Evolutionary conservation across 2,888 invertebrate species (phyloP), one percentile per base, ranked within the genome.

Genomic region (Cecidostiba fungosa): DNA sequence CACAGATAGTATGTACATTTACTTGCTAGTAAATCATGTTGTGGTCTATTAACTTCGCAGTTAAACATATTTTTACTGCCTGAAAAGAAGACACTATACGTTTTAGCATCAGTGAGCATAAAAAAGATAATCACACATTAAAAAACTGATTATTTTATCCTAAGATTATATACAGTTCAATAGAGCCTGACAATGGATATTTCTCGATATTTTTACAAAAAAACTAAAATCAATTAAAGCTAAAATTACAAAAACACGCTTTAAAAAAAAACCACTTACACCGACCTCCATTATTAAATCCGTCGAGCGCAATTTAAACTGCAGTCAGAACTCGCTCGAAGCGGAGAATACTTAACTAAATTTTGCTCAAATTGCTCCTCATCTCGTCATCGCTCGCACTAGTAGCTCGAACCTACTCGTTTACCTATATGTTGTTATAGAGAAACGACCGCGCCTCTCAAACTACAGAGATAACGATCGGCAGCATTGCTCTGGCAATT

Each of bases 341-440:
- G 36, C 8, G 23, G 62, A 50, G 14, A 66, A 29, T 74, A 47
- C 32, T 47, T 32, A 47, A 76, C 66, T 23, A 69, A 82, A 82
- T 82, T 82, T 76, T 36, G 23, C 82, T 32, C 19, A 59, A 66
- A 76, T 76, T 73, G 50, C 66, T n/a, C 19, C 26, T 62, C 82
- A 6, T 50, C 77, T 23, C 16, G 19, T 78, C 47, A 16, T 19
- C 10, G 16, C 39, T 6, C n/a, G 8, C n/a, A 29, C 47, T 12
- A 54, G 19, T 47, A n/a, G 10, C 3, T 23, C 43, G 23, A 26
- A 36, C 62, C 29, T 32, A 23, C 36, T 39, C 70, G 36, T 19
- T 10, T 19, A n/a, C 19, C 19, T 32, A 70, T 29, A 29, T 16
- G 12, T 66, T 16, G 14, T 69, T 6, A 14, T 19, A 39, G 36